Base-by-base conservation (phyloP, 2,888 invertebrate species). In the Acrobasis suavella region DNA sequence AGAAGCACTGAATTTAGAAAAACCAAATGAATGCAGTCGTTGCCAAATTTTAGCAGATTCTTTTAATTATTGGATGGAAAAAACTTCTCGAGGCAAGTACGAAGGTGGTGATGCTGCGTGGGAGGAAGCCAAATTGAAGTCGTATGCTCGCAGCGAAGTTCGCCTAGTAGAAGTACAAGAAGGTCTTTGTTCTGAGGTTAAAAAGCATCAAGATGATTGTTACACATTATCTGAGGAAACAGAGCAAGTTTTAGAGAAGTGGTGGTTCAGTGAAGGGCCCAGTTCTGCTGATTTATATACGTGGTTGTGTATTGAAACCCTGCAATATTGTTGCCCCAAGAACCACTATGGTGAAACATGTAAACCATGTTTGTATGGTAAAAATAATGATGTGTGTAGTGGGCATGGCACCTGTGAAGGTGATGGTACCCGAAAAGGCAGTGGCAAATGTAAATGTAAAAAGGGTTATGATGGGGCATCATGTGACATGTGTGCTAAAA, bases 71-170 rank as follows among this genome's bases (percentile, higher is more conserved):
- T 98, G 97, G 71, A 89, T 98, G 66, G 95, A 96, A 61, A 94
- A 94, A 81, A 98, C 98, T 1, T 94, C 95, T 17, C 94, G 97
- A 68, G 96, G 96, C 50, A 97, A 98, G 85, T 97, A 96, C 87
- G 98, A 97, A 79, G 98, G 98, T 49, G 98, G 98, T 9, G 98
- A 98, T 86, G 95, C 97, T 0, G 97, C 96, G 55, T 98, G 98
- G 98, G 98, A 98, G 84, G 97, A 97, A 87, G 94, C 96, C 66
- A 97, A 97, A 77, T 88, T 97, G 66, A 95, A 96, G 66, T 95
- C 95, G 8, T 98, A 98, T 82, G 94, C 96, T 58, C 95, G 94
- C 17, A 98, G 98, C 87, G 98, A 98, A 93, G 95, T 98, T 58
- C 93, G 99, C 63, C 91, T 98, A 63, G 95, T 97, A 6, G 99